Base-by-base conservation (phyloP, 2,797 vertebrate genomes). In the Tenualosa ilisha region DNA sequence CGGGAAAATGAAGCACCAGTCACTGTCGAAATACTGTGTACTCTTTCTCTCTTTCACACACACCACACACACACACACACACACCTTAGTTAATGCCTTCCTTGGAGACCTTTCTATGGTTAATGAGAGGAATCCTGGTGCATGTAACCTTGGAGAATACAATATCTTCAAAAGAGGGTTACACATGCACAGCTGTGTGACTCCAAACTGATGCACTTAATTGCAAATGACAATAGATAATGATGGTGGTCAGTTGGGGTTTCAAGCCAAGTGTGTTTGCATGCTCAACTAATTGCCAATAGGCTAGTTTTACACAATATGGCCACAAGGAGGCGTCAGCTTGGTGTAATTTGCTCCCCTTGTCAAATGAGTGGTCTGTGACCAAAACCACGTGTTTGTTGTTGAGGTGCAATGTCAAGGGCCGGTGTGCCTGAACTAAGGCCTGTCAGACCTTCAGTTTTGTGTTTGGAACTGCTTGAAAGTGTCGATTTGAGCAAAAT, bases 271-370 rank as follows among this genome's bases (percentile, higher is more conserved):
- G 68, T 40, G 40, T 6, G 13, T 17, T 72, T 40, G 31, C 3
- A 17, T 37, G 13, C 68, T 40, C 68, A 26, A 37, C 65, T 31
- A 72, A 15, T 26, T 72, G 65, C 26, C 31, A 72, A 2, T 72
- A 37, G 31, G 24, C 63, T n/a, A 68, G 63, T 68, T 15, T 37
- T 40, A 40, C 37, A 37, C 72, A 22, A 20, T 13, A n/a, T 43
- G 72, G 37, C 72, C 72, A 79, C 72, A 40, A 79, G 72, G 40
- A 79, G 72, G 72, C 72, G 4, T 79, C 40, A 20, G 72, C 12
- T 79, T 17, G 37, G 26, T 37, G 37, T 17, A 79, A 17, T 22
- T 46, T 40, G 37, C 20, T 79, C 17, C 37, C 4, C 72, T 11
- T 17, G 43, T 13, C 43, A 43, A 40, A 5, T 20, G 15, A 8